Evolutionary conservation across 2,797 vertebrate genomes (phyloP).

Genomic region (Acanthopagrus latus): DNA sequence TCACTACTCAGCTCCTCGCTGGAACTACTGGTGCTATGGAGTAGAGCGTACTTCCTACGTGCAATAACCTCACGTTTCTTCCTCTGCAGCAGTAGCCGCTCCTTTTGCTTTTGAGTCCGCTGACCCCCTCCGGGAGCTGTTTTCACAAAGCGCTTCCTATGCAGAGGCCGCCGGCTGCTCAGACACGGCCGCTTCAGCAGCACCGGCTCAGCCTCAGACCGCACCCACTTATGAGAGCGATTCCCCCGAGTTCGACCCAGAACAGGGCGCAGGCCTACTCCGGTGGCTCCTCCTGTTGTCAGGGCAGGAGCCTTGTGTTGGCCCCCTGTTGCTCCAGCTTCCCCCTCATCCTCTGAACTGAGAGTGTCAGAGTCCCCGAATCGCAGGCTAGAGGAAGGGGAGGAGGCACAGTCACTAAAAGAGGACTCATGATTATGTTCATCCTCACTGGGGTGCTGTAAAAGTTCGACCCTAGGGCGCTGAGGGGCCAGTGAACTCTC

Average conservation of each 20-base stretch:
- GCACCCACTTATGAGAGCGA: constrained; percentile 94
- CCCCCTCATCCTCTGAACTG: constrained; percentile 94
- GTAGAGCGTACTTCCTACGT: constrained; percentile 93
- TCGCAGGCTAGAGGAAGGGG: constrained; percentile 95
- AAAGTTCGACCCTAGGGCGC: constrained; percentile 86
- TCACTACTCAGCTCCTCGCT: constrained; percentile 95
- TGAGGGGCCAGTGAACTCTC: constrained; percentile 81
- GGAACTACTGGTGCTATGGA: constrained; percentile 96
- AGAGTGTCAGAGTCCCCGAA: constrained; percentile 99
- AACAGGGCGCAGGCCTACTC: constrained; percentile 72
- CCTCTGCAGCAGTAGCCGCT: constrained; percentile 94
- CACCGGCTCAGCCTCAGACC: constrained; percentile 92
- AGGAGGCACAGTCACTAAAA: constrained; percentile 97
- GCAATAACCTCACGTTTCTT: constrained; percentile 96
- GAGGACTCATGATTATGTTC: constrained; percentile 94
- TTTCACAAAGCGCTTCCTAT: constrained; percentile 95
- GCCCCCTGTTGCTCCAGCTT: constrained; percentile 75
- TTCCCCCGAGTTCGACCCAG: constrained; percentile 89
- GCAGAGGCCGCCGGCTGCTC: constrained; percentile 86
- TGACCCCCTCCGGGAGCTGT: constrained; percentile 86
- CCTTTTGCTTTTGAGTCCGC: constrained; percentile 96
- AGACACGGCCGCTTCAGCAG: constrained; percentile 95
- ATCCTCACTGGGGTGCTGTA: constrained; percentile 91
- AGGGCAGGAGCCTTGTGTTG: constrained; percentile 79
- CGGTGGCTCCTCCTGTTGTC: constrained; percentile 80